phyloP scores from a whole-genome alignment of 2,797 vertebrate species.

The Mastacembelus armatus region DNA sequence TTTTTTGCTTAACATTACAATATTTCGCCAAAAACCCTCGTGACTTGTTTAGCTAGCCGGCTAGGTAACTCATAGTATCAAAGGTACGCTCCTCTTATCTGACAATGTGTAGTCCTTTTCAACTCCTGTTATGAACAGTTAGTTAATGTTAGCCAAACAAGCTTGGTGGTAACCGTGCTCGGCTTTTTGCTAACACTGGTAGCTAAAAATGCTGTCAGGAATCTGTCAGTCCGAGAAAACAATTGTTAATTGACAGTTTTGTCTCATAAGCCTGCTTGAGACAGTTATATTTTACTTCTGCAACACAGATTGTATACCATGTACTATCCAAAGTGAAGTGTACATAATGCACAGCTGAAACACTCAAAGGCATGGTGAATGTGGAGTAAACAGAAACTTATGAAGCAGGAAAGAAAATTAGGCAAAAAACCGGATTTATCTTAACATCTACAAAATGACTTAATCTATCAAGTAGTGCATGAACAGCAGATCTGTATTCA shows the following conservation, averaged over 20 bases:
- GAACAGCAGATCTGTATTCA: neutral
- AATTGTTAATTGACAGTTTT: neutral
- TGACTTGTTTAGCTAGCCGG: neutral
- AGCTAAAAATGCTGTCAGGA: neutral
- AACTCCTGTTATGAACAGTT: constrained; percentile 15
- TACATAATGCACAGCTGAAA: too few species aligned
- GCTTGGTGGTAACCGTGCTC: neutral
- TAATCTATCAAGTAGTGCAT: neutral
- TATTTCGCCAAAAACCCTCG: neutral
- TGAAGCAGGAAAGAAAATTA: neutral
- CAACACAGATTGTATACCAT: too few species aligned
- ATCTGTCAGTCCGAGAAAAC: neutral
- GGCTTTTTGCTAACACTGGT: neutral
- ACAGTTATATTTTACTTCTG: too few species aligned
- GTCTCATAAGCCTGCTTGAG: neutral
- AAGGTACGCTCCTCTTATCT: neutral
- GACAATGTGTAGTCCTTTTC: neutral
- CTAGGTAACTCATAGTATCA: neutral
- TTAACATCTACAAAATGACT: too few species aligned
- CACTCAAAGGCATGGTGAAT: neutral
- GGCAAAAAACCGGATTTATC: neutral
- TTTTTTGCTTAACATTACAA: neutral
- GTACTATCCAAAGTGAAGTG: too few species aligned
- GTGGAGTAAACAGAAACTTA: neutral
- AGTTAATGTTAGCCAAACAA: constrained; percentile 49